A percentile compares a stretch with the other conserved stretches of the same genome.
phyloP scores from a whole-genome alignment of 2,113 vertebrate genomes.

The Romanogobio albipinnatus region DNA sequence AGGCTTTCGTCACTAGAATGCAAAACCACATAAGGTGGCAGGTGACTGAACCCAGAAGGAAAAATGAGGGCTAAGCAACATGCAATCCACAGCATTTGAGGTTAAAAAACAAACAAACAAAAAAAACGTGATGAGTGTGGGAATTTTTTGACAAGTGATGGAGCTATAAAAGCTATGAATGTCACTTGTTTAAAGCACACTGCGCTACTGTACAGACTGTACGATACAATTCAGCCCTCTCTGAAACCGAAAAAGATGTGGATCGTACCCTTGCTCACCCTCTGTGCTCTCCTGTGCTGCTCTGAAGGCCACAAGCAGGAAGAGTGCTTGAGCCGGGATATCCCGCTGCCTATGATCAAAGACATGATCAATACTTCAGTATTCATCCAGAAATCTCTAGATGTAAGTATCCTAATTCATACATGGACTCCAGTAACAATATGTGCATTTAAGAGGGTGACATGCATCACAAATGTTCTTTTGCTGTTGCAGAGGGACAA shows the following conservation, averaged over 20 bases:
- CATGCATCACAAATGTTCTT: not conserved
- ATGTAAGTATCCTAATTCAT: slow-evolving; percentile 43
- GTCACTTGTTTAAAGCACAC: not conserved
- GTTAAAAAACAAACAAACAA: not conserved
- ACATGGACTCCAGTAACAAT: not conserved
- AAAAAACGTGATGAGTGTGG: slow-evolving; percentile 42
- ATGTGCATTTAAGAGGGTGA: not conserved
- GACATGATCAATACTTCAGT: not conserved
- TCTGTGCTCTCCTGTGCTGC: slow-evolving; percentile 1
- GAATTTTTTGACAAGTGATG: slow-evolving; percentile 40
- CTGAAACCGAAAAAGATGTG: slow-evolving; percentile 27
- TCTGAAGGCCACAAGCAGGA: not conserved
- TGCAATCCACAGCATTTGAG: slow-evolving; percentile 21
- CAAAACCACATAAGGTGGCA: slow-evolving; percentile 22
- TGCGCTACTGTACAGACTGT: not conserved
- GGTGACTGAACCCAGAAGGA: not conserved
- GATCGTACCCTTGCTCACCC: slow-evolving; percentile 18
- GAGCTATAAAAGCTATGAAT: slow-evolving; percentile 50
- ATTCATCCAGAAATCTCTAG: slow-evolving; percentile 8
- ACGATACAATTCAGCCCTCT: not conserved
- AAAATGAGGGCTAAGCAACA: not conserved
- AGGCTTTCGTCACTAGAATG: not conserved
- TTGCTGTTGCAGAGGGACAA: slow-evolving; percentile 47
- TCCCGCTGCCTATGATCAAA: slow-evolving; percentile 36
- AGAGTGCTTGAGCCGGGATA: slow-evolving; percentile 13